A percentile compares a stretch with the other conserved stretches of the same genome.
phyloP scores from a whole-genome alignment of 2,888 invertebrate genomes.

The Caenorhabditis virilis region DNA sequence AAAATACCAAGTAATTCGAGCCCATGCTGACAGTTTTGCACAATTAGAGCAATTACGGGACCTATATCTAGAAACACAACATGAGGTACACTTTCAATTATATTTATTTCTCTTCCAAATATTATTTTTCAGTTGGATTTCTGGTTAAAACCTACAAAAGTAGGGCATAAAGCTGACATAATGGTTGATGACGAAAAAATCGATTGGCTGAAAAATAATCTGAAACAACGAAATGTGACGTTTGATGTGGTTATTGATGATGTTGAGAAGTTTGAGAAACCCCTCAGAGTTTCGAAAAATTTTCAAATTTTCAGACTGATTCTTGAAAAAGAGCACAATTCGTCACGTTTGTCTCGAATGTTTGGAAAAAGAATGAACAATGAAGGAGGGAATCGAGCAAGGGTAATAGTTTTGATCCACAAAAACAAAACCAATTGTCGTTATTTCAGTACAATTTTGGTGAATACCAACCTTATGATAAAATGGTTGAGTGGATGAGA shows the following conservation, averaged over 20 bases:
- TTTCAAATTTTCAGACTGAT: conserved; percentile 50
- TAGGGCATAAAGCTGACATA: conserved; percentile 73
- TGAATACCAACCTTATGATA: conserved; percentile 64
- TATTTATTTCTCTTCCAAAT: neutral
- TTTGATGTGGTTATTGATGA: conserved; percentile 70
- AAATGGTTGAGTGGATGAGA: conserved; percentile 61
- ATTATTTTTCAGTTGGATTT: conserved; percentile 62
- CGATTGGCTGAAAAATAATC: conserved; percentile 73
- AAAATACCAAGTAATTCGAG: conserved; percentile 46
- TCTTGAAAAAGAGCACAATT: conserved; percentile 55
- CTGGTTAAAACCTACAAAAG: conserved; percentile 65
- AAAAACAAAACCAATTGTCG: neutral
- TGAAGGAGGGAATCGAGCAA: conserved; percentile 46
- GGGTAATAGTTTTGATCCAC: conserved; percentile 20
- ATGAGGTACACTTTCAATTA: too few relatives aligned
- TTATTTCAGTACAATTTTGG: conserved; percentile 51
- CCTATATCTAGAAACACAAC: too few relatives aligned
- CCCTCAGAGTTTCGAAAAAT: neutral
- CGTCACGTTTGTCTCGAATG: conserved; percentile 11
- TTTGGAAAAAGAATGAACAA: conserved; percentile 44
- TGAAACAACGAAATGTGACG: conserved; percentile 66
- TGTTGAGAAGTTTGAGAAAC: conserved; percentile 73
- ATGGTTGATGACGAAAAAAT: conserved; percentile 77
- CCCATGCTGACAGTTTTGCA: conserved; percentile 35
- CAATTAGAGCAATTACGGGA: conserved; percentile 54